phyloP scores from a whole-genome alignment of 2,888 invertebrate genomes.

The Siphonodentalium dalli region DNA sequence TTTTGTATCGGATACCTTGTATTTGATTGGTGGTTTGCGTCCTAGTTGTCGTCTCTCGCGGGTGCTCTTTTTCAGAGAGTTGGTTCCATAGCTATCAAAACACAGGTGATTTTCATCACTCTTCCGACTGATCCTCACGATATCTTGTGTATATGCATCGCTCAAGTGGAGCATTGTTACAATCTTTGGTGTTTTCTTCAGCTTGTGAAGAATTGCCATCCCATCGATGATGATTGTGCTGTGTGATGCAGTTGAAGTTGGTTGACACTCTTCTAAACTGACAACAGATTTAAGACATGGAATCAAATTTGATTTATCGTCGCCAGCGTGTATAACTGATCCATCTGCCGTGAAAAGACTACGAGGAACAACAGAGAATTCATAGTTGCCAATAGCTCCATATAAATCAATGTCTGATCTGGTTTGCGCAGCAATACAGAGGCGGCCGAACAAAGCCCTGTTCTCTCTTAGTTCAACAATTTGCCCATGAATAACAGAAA shows the following conservation, averaged over 20 bases:
- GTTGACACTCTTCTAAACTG: not conserved
- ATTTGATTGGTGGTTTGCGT: not conserved
- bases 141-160: not conserved
- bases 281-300: not conserved
- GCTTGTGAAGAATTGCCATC: conserved; percentile 6
- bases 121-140: not conserved
- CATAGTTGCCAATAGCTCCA: conserved; percentile 4
- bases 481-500: too few species aligned
- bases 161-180: not conserved
- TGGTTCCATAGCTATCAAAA: conserved; percentile 11
- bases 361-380: conserved; percentile 6
- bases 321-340: not conserved
- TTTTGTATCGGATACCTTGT: conserved; percentile 4
- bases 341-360: conserved; percentile 4
- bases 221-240: conserved; percentile 4
- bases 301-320: conserved; percentile 5
- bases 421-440: too few species aligned
- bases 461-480: too few species aligned
- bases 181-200: conserved; percentile 2
- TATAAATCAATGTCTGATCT: conserved; percentile 9
- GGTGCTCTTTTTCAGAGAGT: conserved; percentile 7
- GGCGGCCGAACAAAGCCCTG: too few species aligned
- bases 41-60: not conserved
- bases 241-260: not conserved
- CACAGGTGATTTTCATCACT: conserved; percentile 5